Percentiles rank a stretch among this genome's conserved stretches.
phyloP scores from a whole-genome alignment of 2,113 vertebrate species.

The Scortum barcoo region DNA sequence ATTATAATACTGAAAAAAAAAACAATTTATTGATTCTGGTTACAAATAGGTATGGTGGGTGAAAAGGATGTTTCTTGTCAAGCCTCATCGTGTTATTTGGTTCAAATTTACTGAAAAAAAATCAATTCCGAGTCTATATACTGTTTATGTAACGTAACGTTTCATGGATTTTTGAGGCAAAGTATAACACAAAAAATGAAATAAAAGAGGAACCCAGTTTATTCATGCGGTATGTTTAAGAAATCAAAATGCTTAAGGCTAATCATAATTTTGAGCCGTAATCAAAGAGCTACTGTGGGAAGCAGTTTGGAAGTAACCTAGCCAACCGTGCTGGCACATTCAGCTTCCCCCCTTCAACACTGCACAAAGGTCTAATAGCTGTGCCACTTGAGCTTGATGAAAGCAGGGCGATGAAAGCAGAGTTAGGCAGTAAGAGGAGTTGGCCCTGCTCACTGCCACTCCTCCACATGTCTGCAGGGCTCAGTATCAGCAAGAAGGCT shows the following conservation, averaged over 20 bases:
- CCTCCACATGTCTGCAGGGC: constrained; percentile 66
- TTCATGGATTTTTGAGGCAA: constrained; percentile 12
- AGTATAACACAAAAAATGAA: not conserved
- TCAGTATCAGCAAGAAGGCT: constrained; percentile 59
- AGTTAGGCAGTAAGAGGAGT: constrained; percentile 69
- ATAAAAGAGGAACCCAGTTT: not conserved
- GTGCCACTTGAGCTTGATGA: constrained; percentile 74
- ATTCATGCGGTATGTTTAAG: constrained; percentile 37
- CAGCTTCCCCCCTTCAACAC: constrained; percentile 52
- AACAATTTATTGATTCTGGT: not conserved
- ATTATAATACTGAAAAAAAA: not conserved
- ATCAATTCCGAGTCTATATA: constrained; percentile 12
- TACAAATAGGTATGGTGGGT: not conserved
- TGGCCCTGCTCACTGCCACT: constrained; percentile 63
- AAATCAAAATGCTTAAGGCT: constrained; percentile 55
- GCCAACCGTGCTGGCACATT: constrained; percentile 70
- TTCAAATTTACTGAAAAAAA: constrained; percentile 2
- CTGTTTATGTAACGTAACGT: not conserved
- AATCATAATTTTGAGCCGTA: constrained; percentile 62
- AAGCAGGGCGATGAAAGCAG: constrained; percentile 70
- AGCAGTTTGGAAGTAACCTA: constrained; percentile 65
- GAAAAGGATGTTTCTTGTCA: not conserved
- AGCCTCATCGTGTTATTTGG: constrained; percentile 6
- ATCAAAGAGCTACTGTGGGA: constrained; percentile 67
- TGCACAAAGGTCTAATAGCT: constrained; percentile 75